Conservation (phyloP, 2,113 vertebrate genomes). For the Nyctereutes procyonoides region DNA sequence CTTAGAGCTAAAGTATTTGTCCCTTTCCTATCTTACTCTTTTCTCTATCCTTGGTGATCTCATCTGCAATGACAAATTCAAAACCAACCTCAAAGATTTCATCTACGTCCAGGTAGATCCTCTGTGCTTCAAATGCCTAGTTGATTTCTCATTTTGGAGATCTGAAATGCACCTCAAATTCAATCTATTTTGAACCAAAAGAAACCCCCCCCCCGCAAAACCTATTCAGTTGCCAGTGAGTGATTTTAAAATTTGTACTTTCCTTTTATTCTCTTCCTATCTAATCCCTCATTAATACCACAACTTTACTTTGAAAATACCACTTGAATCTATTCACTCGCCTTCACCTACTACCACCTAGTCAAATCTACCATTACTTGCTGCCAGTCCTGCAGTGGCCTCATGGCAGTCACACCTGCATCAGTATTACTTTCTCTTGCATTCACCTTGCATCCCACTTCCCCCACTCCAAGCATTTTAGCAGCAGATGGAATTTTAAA, state of each 20-base stretch:
- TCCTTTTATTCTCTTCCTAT: not conserved
- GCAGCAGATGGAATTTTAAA: not conserved
- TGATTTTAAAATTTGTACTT: not conserved
- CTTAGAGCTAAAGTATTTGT: not conserved
- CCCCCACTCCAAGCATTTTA: not conserved
- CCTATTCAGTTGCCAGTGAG: not conserved
- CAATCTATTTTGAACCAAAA: not conserved
- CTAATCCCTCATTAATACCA: not conserved
- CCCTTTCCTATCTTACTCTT: not conserved
- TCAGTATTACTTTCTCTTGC: not conserved
- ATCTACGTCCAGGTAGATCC: not conserved
- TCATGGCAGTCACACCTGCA: not conserved
- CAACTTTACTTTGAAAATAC: not conserved
- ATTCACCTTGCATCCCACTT: too few relatives aligned
- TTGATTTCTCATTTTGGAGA: not conserved
- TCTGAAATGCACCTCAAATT: not conserved
- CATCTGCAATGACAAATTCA: not conserved
- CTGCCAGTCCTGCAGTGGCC: not conserved
- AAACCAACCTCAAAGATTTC: not conserved
- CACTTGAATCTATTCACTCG: not conserved
- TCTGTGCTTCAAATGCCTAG: not conserved
- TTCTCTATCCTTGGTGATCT: not conserved
- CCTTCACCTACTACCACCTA: not conserved
- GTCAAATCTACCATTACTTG: not conserved
- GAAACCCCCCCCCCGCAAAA: not conserved